These are phyloP conservation scores for Dynastes maya DNA, from an alignment of 2,888 invertebrate genomes.

Conservation along the genomic window DNA sequence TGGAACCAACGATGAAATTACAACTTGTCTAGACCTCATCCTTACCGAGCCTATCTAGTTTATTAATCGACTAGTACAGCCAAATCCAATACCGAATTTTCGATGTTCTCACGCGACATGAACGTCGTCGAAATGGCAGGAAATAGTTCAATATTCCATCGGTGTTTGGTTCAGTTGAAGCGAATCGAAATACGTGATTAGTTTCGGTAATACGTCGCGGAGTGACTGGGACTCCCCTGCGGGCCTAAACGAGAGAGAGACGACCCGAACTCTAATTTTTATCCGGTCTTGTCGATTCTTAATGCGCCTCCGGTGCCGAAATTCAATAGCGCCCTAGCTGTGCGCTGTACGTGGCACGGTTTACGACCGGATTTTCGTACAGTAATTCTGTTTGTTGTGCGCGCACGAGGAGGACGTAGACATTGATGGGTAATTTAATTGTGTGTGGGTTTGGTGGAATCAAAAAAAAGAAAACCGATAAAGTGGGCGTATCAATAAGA, in stretches of 20 bases:
- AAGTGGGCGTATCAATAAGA: too few relatives aligned
- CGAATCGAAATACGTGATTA: constrained; percentile 61
- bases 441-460: too few relatives aligned
- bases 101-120: neutral
- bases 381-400: too few relatives aligned
- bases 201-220: constrained; percentile 54
- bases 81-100: neutral
- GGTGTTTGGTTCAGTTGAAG: constrained; percentile 57
- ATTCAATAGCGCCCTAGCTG: neutral
- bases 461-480: too few relatives aligned
- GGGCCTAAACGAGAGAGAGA: constrained; percentile 30
- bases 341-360: too few relatives aligned
- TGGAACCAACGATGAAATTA: too few relatives aligned
- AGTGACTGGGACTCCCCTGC: neutral
- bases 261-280: constrained; percentile 53
- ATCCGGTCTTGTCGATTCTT: constrained; percentile 53
- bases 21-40: too few relatives aligned
- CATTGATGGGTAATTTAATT: too few relatives aligned
- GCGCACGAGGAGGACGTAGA: too few relatives aligned
- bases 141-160: constrained; percentile 60
- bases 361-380: too few relatives aligned
- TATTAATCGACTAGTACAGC: neutral
- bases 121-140: constrained; percentile 47
- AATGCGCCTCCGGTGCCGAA: constrained; percentile 22
- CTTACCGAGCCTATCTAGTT: too few relatives aligned